Evolutionary conservation across 2,888 invertebrate genomes (phyloP), one percentile per base, ranked within the genome.

Genomic region (Adela reaumurella): DNA sequence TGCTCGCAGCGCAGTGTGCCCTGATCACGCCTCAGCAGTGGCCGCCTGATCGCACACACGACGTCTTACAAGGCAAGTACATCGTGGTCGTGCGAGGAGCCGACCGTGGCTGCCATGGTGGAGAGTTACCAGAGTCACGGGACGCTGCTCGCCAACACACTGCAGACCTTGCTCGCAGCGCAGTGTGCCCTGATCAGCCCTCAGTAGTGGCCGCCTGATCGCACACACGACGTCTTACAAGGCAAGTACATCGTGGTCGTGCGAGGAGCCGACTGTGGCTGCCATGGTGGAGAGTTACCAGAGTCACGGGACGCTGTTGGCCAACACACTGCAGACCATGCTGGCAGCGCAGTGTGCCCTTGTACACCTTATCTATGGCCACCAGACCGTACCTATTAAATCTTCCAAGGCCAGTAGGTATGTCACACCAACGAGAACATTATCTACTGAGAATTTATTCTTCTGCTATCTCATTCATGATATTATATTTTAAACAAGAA

Each of bases 1-100:
- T 89, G 48, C 62, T 87, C 43, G 66, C 78, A 2, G 82, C 85
- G 0, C 85, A 83, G 58, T 87, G 87, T 57, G 72, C 78, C 0
- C 56, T 87, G n/a, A 4, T 68, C 69, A 44, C 76, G 76, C 17
- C 61, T 62, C 2, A 65, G 84, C 59, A 83, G 84, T 1, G 63
- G 43, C 63, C 62, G 0, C 54, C 50, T 10, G 64, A 47, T 47
- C 74, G n/a, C 55, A 63, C 3, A 56, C 53, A 3, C 3, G 2
- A 19, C 24, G 46, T 49, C 11, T 2, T 29, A 3, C 19, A 29
- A 43, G 49, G 49, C 46, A 46, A 14, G 24, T 24, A 35, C 14
- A 6, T 14, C 46, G 69, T 73, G 73, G 74, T 63, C 72, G 2
- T 74, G 74, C 47, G 68, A 70, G 49, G 67, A 68, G 2, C 62